Evolutionary conservation across 2,888 invertebrate genomes (phyloP).

Genomic region (Lamellibrachia columna): DNA sequence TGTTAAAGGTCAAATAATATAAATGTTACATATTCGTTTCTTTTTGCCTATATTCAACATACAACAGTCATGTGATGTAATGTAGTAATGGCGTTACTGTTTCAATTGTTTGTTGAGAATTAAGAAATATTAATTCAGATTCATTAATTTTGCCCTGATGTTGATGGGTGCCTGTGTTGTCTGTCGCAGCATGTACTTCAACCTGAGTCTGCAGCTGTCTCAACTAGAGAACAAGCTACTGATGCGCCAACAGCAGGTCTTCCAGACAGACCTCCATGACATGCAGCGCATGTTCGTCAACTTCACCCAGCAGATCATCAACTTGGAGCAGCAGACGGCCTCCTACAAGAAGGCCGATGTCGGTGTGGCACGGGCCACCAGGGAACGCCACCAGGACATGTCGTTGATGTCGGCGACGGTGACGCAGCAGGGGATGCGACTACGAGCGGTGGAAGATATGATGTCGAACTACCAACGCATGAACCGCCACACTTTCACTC

Average conservation of each 20-base stretch:
- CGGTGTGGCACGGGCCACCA: not conserved
- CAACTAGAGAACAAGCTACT: conserved; percentile 45
- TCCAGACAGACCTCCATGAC: conserved; percentile 50
- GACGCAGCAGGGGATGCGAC: conserved; percentile 34
- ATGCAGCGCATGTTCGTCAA: conserved; percentile 47
- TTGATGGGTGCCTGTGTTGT: conserved; percentile 32
- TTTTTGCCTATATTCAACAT: no score
- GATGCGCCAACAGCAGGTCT: conserved; percentile 48
- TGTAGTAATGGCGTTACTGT: no score
- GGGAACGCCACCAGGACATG: conserved; percentile 30
- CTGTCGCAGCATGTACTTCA: conserved; percentile 45
- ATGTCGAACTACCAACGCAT: conserved; percentile 23
- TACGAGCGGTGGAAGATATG: conserved; percentile 31
- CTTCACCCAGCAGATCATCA: conserved; percentile 64
- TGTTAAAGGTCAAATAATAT: no score
- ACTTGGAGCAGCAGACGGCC: conserved; percentile 25
- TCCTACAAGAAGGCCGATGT: not conserved
- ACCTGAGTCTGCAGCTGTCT: conserved; percentile 43
- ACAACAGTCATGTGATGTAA: no score
- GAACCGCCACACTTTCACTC: not conserved
- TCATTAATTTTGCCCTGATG: no score
- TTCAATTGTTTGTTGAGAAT: no score
- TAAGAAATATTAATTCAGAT: no score
- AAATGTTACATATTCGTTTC: no score
- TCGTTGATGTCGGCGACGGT: conserved; percentile 22